These are phyloP conservation scores for Philhelius pedissequus DNA, from an alignment of 2,888 invertebrate genomes.

Conservation along the genomic window DNA sequence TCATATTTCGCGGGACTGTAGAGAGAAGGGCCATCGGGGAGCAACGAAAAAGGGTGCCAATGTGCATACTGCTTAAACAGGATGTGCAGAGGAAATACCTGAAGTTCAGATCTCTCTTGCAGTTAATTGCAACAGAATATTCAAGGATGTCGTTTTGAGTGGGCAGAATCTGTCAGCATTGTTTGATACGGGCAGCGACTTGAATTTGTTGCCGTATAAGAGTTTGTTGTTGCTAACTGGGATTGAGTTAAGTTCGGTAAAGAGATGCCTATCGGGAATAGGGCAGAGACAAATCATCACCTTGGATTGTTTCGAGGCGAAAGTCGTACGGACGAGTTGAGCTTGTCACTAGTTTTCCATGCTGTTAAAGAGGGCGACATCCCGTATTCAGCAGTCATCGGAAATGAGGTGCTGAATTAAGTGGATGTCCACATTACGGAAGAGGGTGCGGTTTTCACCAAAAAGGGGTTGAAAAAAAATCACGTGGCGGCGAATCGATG, in stretches of 20 bases:
- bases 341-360: constrained; percentile 5
- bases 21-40: no score
- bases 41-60: no score
- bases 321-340: no score
- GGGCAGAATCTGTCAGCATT: constrained; percentile 22
- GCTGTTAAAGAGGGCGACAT: constrained; percentile 31
- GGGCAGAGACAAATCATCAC: no score
- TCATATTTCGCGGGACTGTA: neutral
- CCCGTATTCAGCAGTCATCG: constrained; percentile 38
- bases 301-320: no score
- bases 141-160: neutral
- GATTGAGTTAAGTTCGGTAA: neutral
- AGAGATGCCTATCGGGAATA: no score
- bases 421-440: neutral
- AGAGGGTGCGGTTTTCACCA: neutral
- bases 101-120: no score
- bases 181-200: constrained; percentile 33
- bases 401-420: constrained; percentile 22
- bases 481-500: neutral
- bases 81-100: no score
- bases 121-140: neutral
- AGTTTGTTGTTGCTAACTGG: neutral
- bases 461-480: neutral
- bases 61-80: no score
- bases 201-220: constrained; percentile 20